Percentiles rank a stretch among this genome's conserved stretches.
Conservation (phyloP, 92 coral and sea anemone genomes). For the Chrysogorgia sp. region DNA sequence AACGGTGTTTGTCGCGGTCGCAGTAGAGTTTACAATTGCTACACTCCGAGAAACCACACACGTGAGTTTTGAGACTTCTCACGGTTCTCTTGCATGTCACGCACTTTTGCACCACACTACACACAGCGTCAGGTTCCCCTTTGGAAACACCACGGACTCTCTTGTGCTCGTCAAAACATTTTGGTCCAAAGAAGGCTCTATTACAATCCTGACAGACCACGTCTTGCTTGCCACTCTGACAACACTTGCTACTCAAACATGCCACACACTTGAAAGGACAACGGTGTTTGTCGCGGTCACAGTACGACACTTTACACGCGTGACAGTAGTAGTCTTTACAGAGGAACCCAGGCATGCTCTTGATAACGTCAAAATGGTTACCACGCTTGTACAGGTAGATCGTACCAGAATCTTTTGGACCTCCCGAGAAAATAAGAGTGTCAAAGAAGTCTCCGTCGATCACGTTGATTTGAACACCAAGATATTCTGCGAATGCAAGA, state of each 20-base stretch:
- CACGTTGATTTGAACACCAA: no score
- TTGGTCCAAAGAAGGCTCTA: background rate
- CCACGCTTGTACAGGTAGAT: no score
- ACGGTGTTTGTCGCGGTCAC: background rate
- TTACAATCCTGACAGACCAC: constrained; percentile 14
- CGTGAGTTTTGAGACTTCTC: background rate
- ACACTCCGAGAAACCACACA: background rate
- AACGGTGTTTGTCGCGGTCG: background rate
- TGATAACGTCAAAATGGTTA: background rate
- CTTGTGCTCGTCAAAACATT: constrained; percentile 25
- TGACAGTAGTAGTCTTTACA: constrained; percentile 1
- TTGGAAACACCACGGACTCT: background rate
- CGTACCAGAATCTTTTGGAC: no score
- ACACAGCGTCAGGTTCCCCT: background rate
- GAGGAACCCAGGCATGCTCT: background rate
- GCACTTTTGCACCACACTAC: constrained; percentile 6
- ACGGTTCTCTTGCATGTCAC: constrained; percentile 4
- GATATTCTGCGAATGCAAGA: no score
- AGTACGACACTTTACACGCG: constrained; percentile 14
- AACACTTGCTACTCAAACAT: background rate
- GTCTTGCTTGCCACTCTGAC: no score
- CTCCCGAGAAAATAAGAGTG: no score
- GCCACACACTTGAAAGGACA: background rate
- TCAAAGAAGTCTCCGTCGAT: background rate
- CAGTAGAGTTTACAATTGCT: background rate